Evolutionary conservation across 2,113 vertebrate species (phyloP), one percentile per base, ranked within the genome.

Genomic region (Nyctereutes procyonoides): DNA sequence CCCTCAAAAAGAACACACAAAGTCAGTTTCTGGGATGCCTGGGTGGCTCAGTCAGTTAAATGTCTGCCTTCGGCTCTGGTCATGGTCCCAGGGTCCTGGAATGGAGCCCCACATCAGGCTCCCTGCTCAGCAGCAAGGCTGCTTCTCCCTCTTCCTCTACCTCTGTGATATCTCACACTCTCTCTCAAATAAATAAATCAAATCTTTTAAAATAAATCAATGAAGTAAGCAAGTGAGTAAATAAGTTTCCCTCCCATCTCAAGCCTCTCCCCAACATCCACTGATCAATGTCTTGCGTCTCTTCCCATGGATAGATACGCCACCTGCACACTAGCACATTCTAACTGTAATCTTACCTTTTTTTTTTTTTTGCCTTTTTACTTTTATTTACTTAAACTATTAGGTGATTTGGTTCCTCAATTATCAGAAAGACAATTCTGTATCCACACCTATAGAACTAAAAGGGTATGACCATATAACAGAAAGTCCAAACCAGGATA

Each of bases 311-410:
- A 69, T 19, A 69, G 16, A 43, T 8, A 14, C 4, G 2, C 53
- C 32, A 58, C 43, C 43, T 7, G 6, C 6, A 14, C 30, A 22
- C 11, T 30, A 48, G 6, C 16, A 38, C 16, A 5, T 26, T 69
- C 95, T 74, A 17, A 2, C 30, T 26, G 9, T 65, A 28, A 22
- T 74, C 71, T 28, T 65, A 30, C 14, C 28, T 32, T 60, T 43
- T 43, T 43, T 43, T 43, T 43, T 43, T 43, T 43, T 51, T 32
- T 63, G 13, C 1, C 4, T 56, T 48, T 77, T 83, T 60, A 62
- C 28, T 77, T 90, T 81, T 32, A 67, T 83, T 95, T 60, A 62
- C 32, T 87, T 87, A 76, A 90, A 65, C 60, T 48, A 88, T 43
- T 30, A 58, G 4, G 28, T 74, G 76, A n/a, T 38, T 86, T 38